Base-by-base conservation (phyloP, 2,113 vertebrate genomes). In the Enhydra lutris region DNA sequence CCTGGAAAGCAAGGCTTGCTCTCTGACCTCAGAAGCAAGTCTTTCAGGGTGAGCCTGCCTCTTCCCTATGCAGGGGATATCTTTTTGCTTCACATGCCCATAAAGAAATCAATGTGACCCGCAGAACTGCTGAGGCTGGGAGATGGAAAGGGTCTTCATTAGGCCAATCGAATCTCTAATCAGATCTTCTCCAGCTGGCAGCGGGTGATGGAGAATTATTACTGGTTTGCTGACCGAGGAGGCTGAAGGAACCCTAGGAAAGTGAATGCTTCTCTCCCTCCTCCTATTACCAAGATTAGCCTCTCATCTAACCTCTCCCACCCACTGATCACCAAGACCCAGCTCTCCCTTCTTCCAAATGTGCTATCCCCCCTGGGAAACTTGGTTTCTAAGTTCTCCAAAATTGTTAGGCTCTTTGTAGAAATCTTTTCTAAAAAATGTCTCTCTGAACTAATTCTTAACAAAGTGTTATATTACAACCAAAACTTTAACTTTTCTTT, bases 71-170 rank as follows among this genome's bases (percentile, higher is more conserved):
- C 84, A 92, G 36, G 73, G 34, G 26, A 24, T 63, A 61, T 74
- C 95, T 95, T 85, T 84, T 86, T 92, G 55, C 26, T 91, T 96
- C 96, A 95, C 83, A 55, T 82, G 39, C 50, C 80, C 69, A 91
- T 96, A 96, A 92, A 95, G 63, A 93, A 91, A 91, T 97, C 95
- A 82, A 42, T 71, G 86, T 84, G 82, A 88, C 50, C 97, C 74
- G 39, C 12, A 95, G 85, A 91, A 82, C 23, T 55, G 61, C 92
- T 91, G 94, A 96, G 84, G 8, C 89, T 97, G 57, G 50, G 69
- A 79, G 71, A 91, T 74, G 88, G 50, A 96, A 91, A 78, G 79
- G 52, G 26, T 92, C 88, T 96, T 93, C 89, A 86, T 94, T 91
- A 86, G 82, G 47, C 89, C 91, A 94, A 69, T 63, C n/a, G n/a